phyloP scores from a whole-genome alignment of 2,113 vertebrate genomes.

The Dicerorhinus sumatrensis region DNA sequence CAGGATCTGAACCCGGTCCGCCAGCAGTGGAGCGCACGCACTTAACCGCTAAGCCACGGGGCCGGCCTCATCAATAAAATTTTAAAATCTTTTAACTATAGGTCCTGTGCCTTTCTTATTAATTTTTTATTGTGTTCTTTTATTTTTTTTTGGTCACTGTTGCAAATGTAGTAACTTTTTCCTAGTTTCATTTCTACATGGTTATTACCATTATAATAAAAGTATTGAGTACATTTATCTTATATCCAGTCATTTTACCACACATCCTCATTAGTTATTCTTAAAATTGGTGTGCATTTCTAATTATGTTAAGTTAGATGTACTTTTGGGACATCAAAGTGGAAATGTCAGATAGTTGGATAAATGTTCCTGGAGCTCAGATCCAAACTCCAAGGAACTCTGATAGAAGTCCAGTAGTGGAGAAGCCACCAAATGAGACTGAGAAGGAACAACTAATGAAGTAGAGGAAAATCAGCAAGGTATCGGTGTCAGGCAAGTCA shows the following conservation, averaged over 20 bases:
- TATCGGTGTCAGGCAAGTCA: neutral
- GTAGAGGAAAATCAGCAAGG: neutral
- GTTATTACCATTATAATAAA: neutral
- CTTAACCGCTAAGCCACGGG: too few relatives aligned
- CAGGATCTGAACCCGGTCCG: too few relatives aligned
- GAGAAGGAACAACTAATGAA: neutral
- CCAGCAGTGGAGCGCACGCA: too few relatives aligned
- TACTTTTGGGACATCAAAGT: neutral
- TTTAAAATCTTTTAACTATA: neutral
- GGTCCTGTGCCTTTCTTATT: neutral
- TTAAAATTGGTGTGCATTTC: neutral
- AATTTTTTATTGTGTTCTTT: neutral
- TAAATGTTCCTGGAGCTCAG: neutral
- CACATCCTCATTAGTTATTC: neutral
- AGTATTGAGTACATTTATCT: neutral
- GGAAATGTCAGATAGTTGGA: neutral
- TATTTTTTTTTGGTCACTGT: neutral
- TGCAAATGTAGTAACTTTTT: neutral
- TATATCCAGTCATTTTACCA: neutral
- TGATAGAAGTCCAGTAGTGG: neutral
- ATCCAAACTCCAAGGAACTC: neutral
- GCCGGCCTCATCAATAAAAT: neutral
- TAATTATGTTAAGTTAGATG: neutral
- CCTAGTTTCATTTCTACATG: neutral
- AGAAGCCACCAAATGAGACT: neutral